Percentiles rank a stretch among this genome's conserved stretches.
Evolutionary conservation across 2,797 vertebrate genomes (phyloP).

Genomic region (Argyrosomus regius): DNA sequence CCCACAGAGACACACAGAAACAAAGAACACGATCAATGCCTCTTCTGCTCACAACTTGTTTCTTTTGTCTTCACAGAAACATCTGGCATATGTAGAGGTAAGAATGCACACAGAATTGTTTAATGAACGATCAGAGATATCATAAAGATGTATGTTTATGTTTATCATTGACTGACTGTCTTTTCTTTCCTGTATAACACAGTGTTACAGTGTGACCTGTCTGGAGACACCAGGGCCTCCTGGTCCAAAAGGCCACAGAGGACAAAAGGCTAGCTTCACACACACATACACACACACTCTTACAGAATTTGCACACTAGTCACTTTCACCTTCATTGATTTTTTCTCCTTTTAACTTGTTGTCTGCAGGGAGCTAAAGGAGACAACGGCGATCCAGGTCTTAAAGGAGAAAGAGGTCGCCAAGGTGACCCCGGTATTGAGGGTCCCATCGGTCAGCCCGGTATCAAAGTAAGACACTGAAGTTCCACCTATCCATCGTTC

Average conservation of each 20-base stretch:
- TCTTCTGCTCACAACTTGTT: constrained; percentile 34
- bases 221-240: constrained; percentile 88
- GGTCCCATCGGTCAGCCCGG: constrained; percentile 89
- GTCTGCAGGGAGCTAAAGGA: constrained; percentile 93
- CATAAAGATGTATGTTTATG: not conserved
- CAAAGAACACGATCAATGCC: not conserved
- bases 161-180: constrained; percentile 20
- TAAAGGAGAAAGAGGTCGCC: constrained; percentile 85
- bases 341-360: constrained; percentile 32
- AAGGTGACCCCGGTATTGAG: constrained; percentile 88
- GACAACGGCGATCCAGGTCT: constrained; percentile 90
- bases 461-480: constrained; percentile 78
- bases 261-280: constrained; percentile 92
- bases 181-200: constrained; percentile 38
- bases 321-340: constrained; percentile 12
- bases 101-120: constrained; percentile 52
- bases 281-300: constrained; percentile 11
- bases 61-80: constrained; percentile 86
- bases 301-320: not conserved
- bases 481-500: not conserved
- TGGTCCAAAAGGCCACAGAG: constrained; percentile 91
- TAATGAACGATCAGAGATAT: not conserved
- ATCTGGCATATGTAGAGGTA: constrained; percentile 91
- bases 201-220: constrained; percentile 95
- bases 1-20: not conserved